Evolutionary conservation across 2,888 invertebrate species (phyloP).

Genomic region (Drosophila diplacantha): DNA sequence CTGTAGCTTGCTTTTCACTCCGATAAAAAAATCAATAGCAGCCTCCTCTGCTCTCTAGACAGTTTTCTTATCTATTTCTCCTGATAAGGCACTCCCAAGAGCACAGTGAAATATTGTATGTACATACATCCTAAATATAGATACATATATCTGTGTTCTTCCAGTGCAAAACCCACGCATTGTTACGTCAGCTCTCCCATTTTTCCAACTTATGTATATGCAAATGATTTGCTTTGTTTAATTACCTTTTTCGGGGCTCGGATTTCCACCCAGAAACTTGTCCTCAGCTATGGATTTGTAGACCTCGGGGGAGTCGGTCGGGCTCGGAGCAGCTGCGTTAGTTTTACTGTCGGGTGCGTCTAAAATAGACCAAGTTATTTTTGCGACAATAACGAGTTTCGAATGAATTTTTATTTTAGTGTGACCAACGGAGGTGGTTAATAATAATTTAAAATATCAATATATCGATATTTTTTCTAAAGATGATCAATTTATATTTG

Average conservation of each 20-base stretch:
- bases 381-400: too few relatives aligned
- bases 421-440: background rate
- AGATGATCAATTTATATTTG: too few relatives aligned
- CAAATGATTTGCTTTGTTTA: slow-evolving; percentile 10
- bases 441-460: too few relatives aligned
- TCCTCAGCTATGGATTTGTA: slow-evolving; percentile 70
- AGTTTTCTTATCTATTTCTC: slow-evolving; percentile 33
- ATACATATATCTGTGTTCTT: slow-evolving; percentile 4
- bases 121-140: slow-evolving; percentile 1
- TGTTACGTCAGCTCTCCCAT: slow-evolving; percentile 53
- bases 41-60: background rate
- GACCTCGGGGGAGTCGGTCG: slow-evolving; percentile 44
- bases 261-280: slow-evolving; percentile 29
- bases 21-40: slow-evolving; percentile 50
- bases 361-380: slow-evolving; percentile 12
- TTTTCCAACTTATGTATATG: slow-evolving; percentile 6
- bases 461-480: too few relatives aligned
- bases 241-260: slow-evolving; percentile 44
- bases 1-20: slow-evolving; percentile 17
- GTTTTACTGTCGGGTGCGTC: slow-evolving; percentile 6
- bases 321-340: slow-evolving; percentile 9
- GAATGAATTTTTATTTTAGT: background rate
- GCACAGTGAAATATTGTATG: background rate
- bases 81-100: slow-evolving; percentile 37
- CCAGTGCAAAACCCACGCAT: slow-evolving; percentile 22